Evolutionary conservation across 2,113 vertebrate species (phyloP), one percentile per base, ranked within the genome.

Genomic region (Ctenomys sociabilis): DNA sequence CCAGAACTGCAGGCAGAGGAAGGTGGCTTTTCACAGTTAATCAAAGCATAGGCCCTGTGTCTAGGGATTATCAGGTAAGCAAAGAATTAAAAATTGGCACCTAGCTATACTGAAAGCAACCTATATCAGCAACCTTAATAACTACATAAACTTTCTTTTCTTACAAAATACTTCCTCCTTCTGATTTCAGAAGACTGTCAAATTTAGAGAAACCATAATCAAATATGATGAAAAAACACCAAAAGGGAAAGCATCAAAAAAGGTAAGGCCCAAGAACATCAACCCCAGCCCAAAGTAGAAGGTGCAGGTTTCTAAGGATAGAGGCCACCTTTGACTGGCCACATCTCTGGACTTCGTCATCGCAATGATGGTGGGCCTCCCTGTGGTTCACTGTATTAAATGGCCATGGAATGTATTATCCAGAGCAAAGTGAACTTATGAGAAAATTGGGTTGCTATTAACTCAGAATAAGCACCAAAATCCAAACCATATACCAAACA

Each of bases 111-210:
- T n/a, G 24, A 52, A 40, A 88, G 32, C 9, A 63, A 11, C 22
- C 45, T 57, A 30, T 6, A 49, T 49, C 9, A 49, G 7, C 49
- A 11, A 49, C 49, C 49, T 49, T 49, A 10, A 11, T 49, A 49
- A 49, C 45, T 57, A 30, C 5, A 14, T 26, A 75, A 2, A n/a
- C 6, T 21, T 81, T 9, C 85, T 35, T 35, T 11, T 28, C 88
- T 64, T 96, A n/a, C 92, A 57, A 57, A 57, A 57, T 17, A 57
- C 16, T 19, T 57, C 54, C 54, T 57, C 54, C 54, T 61, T 92
- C 77, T 93, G 66, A 26, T 93, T 92, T 59, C 87, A 96, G 96
- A 97, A 82, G 0, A 7, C 61, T 1, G 63, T 32, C 19, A 37
- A 68, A 0, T 0, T 45, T 12, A 11, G 6, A 78, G 24, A 95